Evolutionary conservation across 2,113 vertebrate species (phyloP).

Genomic region (Phalacrocorax carbo): DNA sequence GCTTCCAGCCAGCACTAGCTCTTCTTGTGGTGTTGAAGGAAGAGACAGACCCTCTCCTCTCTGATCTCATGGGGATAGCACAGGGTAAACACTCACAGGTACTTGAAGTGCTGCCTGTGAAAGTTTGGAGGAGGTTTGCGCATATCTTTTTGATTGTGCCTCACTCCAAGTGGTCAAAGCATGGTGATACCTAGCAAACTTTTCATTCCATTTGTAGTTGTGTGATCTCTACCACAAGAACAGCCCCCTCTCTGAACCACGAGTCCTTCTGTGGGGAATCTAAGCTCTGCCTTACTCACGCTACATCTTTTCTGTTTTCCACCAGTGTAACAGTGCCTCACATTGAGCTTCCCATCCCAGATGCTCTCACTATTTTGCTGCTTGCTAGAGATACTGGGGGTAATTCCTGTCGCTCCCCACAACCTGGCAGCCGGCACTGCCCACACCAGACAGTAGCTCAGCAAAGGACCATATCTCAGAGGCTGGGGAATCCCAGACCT

Average conservation of each 20-base stretch:
- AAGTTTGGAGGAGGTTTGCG: neutral
- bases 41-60: neutral
- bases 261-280: neutral
- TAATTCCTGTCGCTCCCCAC: neutral
- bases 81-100: neutral
- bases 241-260: neutral
- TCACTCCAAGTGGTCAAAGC: neutral
- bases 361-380: neutral
- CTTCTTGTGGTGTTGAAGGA: neutral
- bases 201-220: neutral
- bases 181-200: neutral
- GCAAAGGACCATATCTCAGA: neutral
- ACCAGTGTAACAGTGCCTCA: neutral
- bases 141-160: neutral
- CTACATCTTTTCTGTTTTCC: neutral
- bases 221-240: neutral
- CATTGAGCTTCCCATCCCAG: neutral
- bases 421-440: neutral
- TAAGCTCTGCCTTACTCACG: neutral
- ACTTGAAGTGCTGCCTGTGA: neutral
- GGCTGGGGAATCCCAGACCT: neutral
- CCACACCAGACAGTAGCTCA: neutral
- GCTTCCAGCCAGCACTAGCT: neutral
- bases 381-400: neutral
- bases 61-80: neutral